A percentile compares a stretch with the other conserved stretches of the same genome.
These are phyloP conservation scores for Harpagoxenus sublaevis DNA, from an alignment of 2,888 invertebrate genomes.

Conservation along the genomic window DNA sequence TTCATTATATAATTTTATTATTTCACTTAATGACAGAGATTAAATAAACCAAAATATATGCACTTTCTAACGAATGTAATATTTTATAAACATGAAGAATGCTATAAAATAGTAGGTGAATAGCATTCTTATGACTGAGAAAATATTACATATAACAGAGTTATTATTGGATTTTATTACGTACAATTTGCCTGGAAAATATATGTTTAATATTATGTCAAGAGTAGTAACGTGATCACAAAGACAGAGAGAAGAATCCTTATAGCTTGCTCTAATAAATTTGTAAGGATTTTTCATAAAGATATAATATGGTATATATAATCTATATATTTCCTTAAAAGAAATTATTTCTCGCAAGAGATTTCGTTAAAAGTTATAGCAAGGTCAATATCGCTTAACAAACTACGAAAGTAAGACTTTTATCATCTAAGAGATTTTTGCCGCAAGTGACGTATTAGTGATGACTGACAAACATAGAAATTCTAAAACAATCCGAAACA, in stretches of 20 bases:
- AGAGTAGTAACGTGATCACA: constrained; percentile 29
- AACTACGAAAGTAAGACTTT: constrained; percentile 17
- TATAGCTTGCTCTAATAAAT: constrained; percentile 33
- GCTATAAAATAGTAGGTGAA: background rate
- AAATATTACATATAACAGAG: constrained; percentile 19
- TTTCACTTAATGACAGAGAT: background rate
- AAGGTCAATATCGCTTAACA: constrained; percentile 18
- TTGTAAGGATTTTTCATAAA: constrained; percentile 19
- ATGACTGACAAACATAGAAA: constrained; percentile 11
- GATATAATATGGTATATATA: background rate
- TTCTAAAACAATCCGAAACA: constrained; percentile 4
- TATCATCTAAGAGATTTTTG: constrained; percentile 26
- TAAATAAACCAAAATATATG: background rate
- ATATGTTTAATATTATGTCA: constrained; percentile 20
- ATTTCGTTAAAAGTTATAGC: constrained; percentile 6
- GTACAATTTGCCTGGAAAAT: constrained; percentile 41
- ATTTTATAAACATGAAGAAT: background rate
- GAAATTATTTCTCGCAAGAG: constrained; percentile 15
- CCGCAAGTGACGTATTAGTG: constrained; percentile 6
- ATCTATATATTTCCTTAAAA: constrained; percentile 10
- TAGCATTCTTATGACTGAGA: background rate
- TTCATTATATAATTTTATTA: background rate
- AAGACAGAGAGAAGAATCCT: constrained; percentile 29
- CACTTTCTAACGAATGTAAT: background rate
- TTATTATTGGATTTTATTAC: constrained; percentile 32